These are phyloP conservation scores for Loriculus beryllinus DNA, from an alignment of 2,797 vertebrate species.

Conservation along the genomic window DNA sequence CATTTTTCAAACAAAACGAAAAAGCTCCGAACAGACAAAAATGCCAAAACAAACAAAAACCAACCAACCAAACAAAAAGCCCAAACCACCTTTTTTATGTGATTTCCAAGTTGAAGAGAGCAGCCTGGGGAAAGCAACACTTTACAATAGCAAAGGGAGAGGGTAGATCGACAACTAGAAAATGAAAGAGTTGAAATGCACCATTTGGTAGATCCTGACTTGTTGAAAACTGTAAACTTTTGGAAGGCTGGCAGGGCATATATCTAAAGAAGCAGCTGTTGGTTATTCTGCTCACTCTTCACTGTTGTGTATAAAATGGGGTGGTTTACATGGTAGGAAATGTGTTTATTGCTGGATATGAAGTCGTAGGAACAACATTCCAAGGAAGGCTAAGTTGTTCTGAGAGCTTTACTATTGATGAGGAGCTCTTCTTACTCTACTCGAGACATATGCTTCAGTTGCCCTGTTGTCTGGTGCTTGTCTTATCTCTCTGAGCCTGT, in stretches of 20 bases:
- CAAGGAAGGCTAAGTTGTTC: neutral
- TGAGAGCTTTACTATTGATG: neutral
- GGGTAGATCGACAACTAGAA: neutral
- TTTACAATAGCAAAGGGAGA: neutral
- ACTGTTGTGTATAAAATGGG: neutral
- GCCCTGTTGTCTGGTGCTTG: too few relatives aligned
- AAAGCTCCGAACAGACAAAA: neutral
- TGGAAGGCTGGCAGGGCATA: neutral
- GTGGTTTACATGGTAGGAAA: neutral
- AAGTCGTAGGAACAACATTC: neutral
- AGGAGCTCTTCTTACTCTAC: too few relatives aligned
- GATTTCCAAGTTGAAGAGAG: neutral
- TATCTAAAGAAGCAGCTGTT: neutral
- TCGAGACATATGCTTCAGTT: too few relatives aligned
- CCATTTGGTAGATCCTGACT: neutral
- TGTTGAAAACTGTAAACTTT: neutral
- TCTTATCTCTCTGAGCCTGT: too few relatives aligned
- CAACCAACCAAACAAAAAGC: neutral
- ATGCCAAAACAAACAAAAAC: neutral
- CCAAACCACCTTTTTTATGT: fast-evolving
- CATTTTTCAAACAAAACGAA: neutral
- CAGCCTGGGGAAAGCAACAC: neutral
- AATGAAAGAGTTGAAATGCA: neutral
- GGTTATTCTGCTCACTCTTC: neutral
- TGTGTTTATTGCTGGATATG: neutral